Conservation (phyloP, 1,140 invertebrate species). For the Meloidogyne hapla region DNA sequence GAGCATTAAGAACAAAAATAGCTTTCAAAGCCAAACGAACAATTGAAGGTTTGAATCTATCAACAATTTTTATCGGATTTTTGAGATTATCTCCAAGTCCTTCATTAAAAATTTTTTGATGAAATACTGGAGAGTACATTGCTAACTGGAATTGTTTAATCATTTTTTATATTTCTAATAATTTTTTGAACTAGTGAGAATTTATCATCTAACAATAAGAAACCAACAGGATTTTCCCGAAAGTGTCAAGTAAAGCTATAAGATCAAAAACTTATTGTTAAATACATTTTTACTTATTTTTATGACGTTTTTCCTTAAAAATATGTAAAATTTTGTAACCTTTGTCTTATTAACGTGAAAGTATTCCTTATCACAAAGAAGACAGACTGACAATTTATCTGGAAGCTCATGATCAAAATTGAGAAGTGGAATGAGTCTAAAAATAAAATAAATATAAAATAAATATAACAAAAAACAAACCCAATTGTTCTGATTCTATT, state of each 20-base stretch:
- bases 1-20: background rate
- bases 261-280: no score
- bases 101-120: background rate
- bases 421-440: background rate
- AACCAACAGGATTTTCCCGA: no score
- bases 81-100: background rate
- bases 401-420: background rate
- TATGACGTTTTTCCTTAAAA: no score
- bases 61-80: slow-evolving; percentile 11
- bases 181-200: no score
- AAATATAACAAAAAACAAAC: background rate
- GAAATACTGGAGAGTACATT: background rate
- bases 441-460: background rate
- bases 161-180: no score
- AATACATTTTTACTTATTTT: no score
- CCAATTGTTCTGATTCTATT: background rate
- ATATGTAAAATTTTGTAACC: background rate
- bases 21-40: slow-evolving; percentile 14
- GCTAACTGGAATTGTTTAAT: background rate
- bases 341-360: background rate
- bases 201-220: no score
- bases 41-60: slow-evolving; percentile 7
- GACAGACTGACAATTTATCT: background rate
- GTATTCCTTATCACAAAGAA: background rate
- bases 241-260: no score